These are phyloP conservation scores for Catalaphyllia jardinei DNA, from an alignment of 64 coral and sea anemone genomes.

Conservation along the genomic window DNA sequence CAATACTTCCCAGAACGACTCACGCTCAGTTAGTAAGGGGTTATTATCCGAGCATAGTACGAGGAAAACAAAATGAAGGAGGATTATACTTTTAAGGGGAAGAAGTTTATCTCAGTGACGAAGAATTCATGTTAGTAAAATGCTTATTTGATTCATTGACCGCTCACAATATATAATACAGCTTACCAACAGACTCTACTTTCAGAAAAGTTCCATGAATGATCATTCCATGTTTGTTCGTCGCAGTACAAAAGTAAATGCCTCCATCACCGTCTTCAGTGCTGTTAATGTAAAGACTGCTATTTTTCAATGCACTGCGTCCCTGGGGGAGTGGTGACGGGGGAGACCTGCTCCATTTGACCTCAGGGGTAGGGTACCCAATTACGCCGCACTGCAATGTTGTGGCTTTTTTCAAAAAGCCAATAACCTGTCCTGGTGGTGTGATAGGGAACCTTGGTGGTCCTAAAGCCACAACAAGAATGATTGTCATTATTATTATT, in stretches of 20 bases:
- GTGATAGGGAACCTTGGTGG: constrained; percentile 33
- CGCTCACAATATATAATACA: background rate
- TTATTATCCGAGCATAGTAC: too few relatives aligned
- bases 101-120: too few relatives aligned
- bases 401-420: background rate
- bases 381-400: constrained; percentile 35
- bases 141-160: too few relatives aligned
- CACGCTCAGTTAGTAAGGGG: too few relatives aligned
- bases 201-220: constrained; percentile 35
- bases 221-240: constrained; percentile 40
- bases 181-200: background rate
- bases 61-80: too few relatives aligned
- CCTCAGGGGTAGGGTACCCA: constrained; percentile 17
- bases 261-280: background rate
- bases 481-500: too few relatives aligned
- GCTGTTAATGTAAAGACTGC: constrained; percentile 27
- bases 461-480: background rate
- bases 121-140: too few relatives aligned
- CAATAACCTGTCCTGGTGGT: background rate
- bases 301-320: constrained; percentile 11
- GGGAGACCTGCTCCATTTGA: constrained; percentile 45
- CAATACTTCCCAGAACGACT: too few relatives aligned
- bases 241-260: constrained; percentile 47
- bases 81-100: too few relatives aligned
- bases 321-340: constrained; percentile 8